Evolutionary conservation across 2,888 invertebrate species (phyloP).

Genomic region (Tenthredo distinguenda): DNA sequence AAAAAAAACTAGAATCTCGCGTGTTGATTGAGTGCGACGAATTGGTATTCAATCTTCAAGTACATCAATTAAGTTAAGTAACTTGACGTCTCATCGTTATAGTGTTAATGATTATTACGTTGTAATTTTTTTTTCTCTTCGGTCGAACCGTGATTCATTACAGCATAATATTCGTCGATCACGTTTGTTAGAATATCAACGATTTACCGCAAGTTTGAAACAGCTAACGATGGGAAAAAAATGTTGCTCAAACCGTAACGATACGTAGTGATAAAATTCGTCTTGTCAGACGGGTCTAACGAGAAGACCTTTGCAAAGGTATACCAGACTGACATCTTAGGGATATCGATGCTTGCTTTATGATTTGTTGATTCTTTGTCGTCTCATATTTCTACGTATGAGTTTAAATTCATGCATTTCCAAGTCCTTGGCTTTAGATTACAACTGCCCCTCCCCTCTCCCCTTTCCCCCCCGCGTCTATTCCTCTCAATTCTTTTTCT

Average conservation of each 20-base stretch:
- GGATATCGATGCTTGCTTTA: constrained; percentile 36
- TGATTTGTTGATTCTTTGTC: constrained; percentile 46
- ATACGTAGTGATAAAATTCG: constrained; percentile 16
- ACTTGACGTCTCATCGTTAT: not conserved
- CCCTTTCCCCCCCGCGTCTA: not conserved
- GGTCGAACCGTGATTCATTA: not conserved
- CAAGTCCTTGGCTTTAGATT: constrained; percentile 49
- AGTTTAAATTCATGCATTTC: constrained; percentile 52
- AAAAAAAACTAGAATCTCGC: not conserved
- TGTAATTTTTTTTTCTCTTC: not conserved
- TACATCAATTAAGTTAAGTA: not conserved
- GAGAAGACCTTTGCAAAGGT: constrained; percentile 32
- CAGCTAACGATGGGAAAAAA: constrained; percentile 8
- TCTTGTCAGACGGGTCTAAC: constrained; percentile 30
- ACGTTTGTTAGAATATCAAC: constrained; percentile 6
- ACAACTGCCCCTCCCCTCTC: constrained; percentile 34
- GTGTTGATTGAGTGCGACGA: constrained; percentile 3
- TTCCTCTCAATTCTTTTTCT: constrained; percentile 45
- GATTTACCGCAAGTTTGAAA: constrained; percentile 16
- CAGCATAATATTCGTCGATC: not conserved
- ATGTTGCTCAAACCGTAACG: not conserved
- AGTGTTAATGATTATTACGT: not conserved
- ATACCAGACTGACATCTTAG: constrained; percentile 6
- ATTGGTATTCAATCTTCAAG: not conserved
- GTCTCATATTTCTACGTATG: constrained; percentile 49